Conservation (phyloP, 2,797 vertebrate species). For the Sternarchorhynchus goeldii region DNA sequence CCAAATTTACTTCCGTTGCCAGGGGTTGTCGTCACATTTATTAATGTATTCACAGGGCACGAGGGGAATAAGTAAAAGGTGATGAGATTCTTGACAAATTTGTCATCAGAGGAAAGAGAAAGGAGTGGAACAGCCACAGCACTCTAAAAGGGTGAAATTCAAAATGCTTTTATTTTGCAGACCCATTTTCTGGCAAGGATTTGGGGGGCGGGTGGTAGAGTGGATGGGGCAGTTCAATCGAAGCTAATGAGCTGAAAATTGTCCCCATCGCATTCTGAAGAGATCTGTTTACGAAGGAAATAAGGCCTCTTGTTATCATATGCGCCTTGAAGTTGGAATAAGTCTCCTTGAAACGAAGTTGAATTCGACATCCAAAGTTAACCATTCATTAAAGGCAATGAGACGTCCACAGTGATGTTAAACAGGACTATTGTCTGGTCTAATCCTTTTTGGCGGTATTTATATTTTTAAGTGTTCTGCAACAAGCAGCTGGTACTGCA, state of each 20-base stretch:
- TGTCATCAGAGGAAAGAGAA: not conserved
- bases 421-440: not conserved
- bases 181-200: not conserved
- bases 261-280: constrained; percentile 10
- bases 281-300: constrained; percentile 34
- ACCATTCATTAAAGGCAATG: not conserved
- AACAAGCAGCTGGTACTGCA: not conserved
- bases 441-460: not conserved
- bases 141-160: not conserved
- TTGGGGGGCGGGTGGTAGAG: too few species aligned
- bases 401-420: not conserved
- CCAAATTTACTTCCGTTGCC: not conserved
- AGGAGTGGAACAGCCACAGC: not conserved
- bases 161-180: not conserved
- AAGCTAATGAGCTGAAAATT: constrained; percentile 25
- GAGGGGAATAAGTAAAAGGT: not conserved
- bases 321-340: not conserved
- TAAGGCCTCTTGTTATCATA: not conserved
- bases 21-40: too few species aligned
- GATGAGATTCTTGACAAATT: not conserved
- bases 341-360: not conserved
- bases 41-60: not conserved
- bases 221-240: not conserved
- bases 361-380: not conserved
- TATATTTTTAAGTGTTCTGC: not conserved